phyloP scores from a whole-genome alignment of 2,113 vertebrate genomes.

The Sprattus sprattus region DNA sequence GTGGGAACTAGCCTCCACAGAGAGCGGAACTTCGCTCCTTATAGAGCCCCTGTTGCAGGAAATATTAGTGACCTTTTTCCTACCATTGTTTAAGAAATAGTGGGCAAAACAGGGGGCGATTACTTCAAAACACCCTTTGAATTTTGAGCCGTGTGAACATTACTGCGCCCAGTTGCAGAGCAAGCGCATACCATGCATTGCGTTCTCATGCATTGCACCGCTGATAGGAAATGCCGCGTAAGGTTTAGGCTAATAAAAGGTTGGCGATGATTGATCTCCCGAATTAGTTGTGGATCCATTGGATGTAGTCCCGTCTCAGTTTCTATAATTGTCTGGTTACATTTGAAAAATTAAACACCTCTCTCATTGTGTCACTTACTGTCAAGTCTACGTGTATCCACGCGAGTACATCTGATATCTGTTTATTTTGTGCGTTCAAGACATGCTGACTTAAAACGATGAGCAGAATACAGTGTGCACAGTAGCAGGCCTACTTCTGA shows the following conservation, averaged over 20 bases:
- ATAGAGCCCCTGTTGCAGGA: constrained; percentile 60
- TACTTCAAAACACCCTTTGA: constrained; percentile 19
- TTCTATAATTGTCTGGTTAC: too few species aligned
- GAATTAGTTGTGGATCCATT: too few species aligned
- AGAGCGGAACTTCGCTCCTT: constrained; percentile 47
- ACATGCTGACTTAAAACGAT: neutral
- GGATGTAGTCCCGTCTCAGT: too few species aligned
- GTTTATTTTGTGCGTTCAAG: neutral
- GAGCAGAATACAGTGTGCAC: neutral
- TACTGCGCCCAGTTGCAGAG: neutral
- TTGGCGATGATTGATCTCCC: too few species aligned
- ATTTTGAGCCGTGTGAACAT: constrained; percentile 12
- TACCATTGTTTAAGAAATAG: constrained; percentile 59
- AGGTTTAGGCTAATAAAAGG: too few species aligned
- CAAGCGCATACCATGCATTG: neutral
- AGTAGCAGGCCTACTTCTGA: neutral
- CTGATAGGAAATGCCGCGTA: neutral
- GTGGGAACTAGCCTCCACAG: constrained; percentile 53
- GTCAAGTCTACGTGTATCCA: neutral
- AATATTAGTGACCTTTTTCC: constrained; percentile 64
- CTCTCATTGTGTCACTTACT: too few species aligned
- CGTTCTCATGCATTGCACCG: neutral
- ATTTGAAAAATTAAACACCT: too few species aligned
- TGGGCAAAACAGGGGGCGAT: constrained; percentile 33
- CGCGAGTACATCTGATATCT: neutral